Evolutionary conservation across 2,888 invertebrate genomes (phyloP).

Genomic region (Oligia latruncula): DNA sequence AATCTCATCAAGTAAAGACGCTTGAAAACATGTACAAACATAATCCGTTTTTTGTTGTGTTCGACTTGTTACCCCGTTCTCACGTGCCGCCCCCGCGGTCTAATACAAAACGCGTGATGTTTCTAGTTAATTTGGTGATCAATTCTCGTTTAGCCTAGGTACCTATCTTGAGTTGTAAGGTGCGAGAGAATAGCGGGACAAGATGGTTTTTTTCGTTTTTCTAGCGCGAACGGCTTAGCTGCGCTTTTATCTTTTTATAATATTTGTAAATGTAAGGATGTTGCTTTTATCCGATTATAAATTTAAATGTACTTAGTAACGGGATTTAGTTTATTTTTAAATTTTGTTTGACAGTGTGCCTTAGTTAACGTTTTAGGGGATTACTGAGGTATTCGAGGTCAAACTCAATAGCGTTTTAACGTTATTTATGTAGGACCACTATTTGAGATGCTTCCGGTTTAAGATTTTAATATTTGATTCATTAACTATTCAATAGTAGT

Average conservation of each 20-base stretch:
- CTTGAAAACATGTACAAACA: conserved; percentile 11
- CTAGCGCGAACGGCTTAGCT: conserved; percentile 20
- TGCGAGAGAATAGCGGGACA: conserved; percentile 42
- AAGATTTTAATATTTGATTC: neutral
- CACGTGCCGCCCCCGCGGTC: conserved; percentile 47
- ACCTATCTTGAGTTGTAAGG: conserved; percentile 53
- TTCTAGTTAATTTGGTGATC: conserved; percentile 80
- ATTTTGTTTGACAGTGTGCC: conserved; percentile 1
- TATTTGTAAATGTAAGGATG: conserved; percentile 37
- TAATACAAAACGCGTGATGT: conserved; percentile 70
- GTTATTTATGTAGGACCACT: neutral
- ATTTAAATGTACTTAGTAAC: conserved; percentile 41
- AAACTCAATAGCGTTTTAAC: neutral
- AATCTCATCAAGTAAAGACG: conserved; percentile 16
- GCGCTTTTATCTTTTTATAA: conserved; percentile 39
- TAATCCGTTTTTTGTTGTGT: conserved; percentile 27
- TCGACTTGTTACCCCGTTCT: conserved; percentile 33
- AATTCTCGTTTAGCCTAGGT: conserved; percentile 74
- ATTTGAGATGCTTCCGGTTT: neutral
- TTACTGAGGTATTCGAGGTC: neutral
- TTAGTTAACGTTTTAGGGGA: neutral
- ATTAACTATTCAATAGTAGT: neutral
- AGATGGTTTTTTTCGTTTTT: conserved; percentile 30
- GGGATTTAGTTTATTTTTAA: conserved; percentile 15
- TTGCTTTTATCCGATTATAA: conserved; percentile 54